Evolutionary conservation across 1,140 invertebrate species (phyloP).

Genomic region (Philopotamus ludificatus): DNA sequence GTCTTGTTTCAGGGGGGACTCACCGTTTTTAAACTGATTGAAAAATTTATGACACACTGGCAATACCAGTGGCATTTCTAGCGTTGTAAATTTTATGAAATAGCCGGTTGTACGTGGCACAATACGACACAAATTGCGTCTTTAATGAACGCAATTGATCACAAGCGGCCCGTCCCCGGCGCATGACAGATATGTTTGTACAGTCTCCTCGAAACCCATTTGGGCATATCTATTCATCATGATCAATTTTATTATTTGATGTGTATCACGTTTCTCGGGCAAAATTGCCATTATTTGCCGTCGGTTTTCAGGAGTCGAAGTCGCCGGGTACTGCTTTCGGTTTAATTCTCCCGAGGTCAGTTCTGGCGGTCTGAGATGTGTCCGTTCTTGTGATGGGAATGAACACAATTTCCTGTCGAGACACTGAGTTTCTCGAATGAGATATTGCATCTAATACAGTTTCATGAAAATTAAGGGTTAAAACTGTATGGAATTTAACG

Average conservation of each 20-base stretch:
- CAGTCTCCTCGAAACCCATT: too few relatives aligned
- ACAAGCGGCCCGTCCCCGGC: background rate
- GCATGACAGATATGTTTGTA: background rate
- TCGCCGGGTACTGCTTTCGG: background rate
- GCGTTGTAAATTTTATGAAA: too few relatives aligned
- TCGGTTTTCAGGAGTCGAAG: background rate
- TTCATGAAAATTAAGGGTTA: too few relatives aligned
- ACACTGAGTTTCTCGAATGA: background rate
- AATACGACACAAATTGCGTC: background rate
- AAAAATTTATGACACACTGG: too few relatives aligned
- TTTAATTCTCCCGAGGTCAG: background rate
- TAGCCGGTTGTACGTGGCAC: too few relatives aligned
- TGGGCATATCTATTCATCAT: conserved; percentile 2
- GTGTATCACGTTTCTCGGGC: background rate
- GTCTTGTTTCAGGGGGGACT: too few relatives aligned
- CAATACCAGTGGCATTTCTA: too few relatives aligned
- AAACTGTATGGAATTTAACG: too few relatives aligned
- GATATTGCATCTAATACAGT: too few relatives aligned
- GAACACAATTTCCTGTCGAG: background rate
- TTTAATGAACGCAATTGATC: conserved; percentile 4
- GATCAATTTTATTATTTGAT: conserved; percentile 4
- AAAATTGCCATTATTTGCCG: background rate
- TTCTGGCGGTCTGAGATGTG: too few relatives aligned
- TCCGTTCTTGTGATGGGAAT: background rate
- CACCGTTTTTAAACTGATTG: too few relatives aligned